Conservation (phyloP, 2,113 vertebrate genomes). For the Donacobius atricapilla region DNA sequence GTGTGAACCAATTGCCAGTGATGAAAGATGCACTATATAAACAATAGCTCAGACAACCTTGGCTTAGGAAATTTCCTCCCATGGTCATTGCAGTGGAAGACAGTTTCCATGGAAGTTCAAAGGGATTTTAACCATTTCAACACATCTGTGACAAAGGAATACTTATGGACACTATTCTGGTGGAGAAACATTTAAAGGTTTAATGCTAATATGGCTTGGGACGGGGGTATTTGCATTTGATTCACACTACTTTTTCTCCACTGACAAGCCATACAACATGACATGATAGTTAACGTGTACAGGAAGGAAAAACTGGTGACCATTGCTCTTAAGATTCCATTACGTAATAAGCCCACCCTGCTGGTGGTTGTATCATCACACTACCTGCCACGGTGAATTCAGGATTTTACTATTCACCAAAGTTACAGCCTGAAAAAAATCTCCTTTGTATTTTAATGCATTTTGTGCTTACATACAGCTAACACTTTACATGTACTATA, state of each 20-base stretch:
- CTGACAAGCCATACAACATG: constrained; percentile 63
- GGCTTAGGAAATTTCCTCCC: constrained; percentile 74
- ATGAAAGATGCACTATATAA: constrained; percentile 43
- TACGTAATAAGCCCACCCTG: constrained; percentile 66
- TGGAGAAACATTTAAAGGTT: constrained; percentile 56
- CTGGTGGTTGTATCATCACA: constrained; percentile 72
- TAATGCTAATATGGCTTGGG: constrained; percentile 64
- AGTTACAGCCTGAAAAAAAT: constrained; percentile 72
- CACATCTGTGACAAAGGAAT: constrained; percentile 63
- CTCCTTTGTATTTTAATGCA: constrained; percentile 74
- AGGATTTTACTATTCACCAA: constrained; percentile 62
- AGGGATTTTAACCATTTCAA: constrained; percentile 70
- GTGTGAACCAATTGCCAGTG: constrained; percentile 66
- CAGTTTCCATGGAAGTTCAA: constrained; percentile 81
- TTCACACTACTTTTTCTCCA: constrained; percentile 41
- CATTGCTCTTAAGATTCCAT: constrained; percentile 69
- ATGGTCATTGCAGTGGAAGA: constrained; percentile 83
- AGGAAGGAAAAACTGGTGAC: constrained; percentile 72
- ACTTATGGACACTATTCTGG: constrained; percentile 33
- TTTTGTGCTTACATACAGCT: constrained; percentile 79
- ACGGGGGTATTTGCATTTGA: constrained; percentile 8
- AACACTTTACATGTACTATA: constrained; percentile 76
- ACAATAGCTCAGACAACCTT: constrained; percentile 69
- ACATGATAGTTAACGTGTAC: constrained; percentile 66
- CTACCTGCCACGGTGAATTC: constrained; percentile 74